phyloP scores from a whole-genome alignment of 2,113 vertebrate genomes.

The Ophthalmolycus amberensis region DNA sequence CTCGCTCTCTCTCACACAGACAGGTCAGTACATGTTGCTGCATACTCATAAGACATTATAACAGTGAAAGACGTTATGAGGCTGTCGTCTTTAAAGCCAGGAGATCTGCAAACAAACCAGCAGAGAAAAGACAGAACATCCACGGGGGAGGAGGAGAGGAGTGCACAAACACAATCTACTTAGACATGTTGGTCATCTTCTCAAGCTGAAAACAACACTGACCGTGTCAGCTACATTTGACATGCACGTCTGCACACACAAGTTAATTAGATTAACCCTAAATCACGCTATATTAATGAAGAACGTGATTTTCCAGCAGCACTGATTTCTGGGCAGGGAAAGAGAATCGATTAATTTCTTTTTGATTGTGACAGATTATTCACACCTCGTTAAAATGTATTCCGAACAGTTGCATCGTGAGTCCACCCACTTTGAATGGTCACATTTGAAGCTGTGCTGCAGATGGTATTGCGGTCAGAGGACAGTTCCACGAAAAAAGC shows the following conservation, averaged over 20 bases:
- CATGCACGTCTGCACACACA: slow-evolving; percentile 12
- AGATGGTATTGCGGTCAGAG: slow-evolving; percentile 11
- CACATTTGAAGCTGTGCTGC: slow-evolving; percentile 41
- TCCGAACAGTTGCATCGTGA: slow-evolving; percentile 17
- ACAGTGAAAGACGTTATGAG: slow-evolving; percentile 48
- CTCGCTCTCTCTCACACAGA: not conserved
- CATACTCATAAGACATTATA: slow-evolving; percentile 78
- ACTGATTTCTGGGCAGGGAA: not conserved
- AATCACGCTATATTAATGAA: not conserved
- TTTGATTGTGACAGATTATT: not conserved
- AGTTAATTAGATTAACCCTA: slow-evolving; percentile 15
- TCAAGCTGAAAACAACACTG: not conserved
- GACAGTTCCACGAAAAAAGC: slow-evolving; percentile 41
- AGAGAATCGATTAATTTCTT: not conserved
- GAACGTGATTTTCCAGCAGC: not conserved
- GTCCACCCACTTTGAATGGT: slow-evolving; percentile 17
- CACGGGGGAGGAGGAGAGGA: slow-evolving; percentile 19
- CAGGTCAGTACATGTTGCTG: slow-evolving; percentile 61
- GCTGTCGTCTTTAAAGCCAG: slow-evolving; percentile 54
- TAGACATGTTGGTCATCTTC: slow-evolving; percentile 40
- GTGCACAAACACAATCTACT: slow-evolving; percentile 52
- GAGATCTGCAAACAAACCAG: slow-evolving; percentile 48
- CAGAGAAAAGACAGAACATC: slow-evolving; percentile 17
- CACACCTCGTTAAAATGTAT: slow-evolving; percentile 39
- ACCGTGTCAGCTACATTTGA: slow-evolving; percentile 29